Evolutionary conservation across 1,140 invertebrate genomes (phyloP).

Genomic region (Drosophila asahinai): DNA sequence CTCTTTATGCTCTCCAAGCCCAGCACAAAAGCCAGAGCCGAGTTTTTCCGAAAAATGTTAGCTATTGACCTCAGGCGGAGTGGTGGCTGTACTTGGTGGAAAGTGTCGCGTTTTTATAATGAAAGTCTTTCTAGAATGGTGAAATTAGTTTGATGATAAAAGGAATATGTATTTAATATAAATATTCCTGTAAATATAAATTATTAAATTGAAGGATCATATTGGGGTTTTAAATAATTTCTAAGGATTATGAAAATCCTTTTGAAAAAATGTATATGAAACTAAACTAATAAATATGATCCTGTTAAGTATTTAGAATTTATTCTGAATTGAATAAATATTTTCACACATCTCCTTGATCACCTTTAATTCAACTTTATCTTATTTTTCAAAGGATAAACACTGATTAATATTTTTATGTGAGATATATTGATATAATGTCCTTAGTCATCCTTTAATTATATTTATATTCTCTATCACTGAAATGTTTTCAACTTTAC

Average conservation of each 20-base stretch:
- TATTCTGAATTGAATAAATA: background rate
- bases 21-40: constrained; percentile 32
- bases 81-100: constrained; percentile 49
- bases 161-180: background rate
- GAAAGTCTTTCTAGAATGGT: constrained; percentile 19
- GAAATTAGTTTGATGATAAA: constrained; percentile 7
- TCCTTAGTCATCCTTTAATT: background rate
- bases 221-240: background rate
- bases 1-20: constrained; percentile 63
- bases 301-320: background rate
- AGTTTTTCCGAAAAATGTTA: constrained; percentile 40
- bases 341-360: background rate
- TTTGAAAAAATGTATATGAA: background rate
- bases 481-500: no score
- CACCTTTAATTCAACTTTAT: background rate
- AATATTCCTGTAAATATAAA: background rate
- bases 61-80: constrained; percentile 70
- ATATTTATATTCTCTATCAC: background rate
- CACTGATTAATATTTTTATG: background rate
- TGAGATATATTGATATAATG: background rate
- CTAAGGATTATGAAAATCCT: background rate
- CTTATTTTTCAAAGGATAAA: background rate
- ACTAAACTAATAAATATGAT: background rate
- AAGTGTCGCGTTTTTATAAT: constrained; percentile 23
- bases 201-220: no score